phyloP scores from a whole-genome alignment of 2,797 vertebrate genomes.

The Myiotriccus ornatus region DNA sequence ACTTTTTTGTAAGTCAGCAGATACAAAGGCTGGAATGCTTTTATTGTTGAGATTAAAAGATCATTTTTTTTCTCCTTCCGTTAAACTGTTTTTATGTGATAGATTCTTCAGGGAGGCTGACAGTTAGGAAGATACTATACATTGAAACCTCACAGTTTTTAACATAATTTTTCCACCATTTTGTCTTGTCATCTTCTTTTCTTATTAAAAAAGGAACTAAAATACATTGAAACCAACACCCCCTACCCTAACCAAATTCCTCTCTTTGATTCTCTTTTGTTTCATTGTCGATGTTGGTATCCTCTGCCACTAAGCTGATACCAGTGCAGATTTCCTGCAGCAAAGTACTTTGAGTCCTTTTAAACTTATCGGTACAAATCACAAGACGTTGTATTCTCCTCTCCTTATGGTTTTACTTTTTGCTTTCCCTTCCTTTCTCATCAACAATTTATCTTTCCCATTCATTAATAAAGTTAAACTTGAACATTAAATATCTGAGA shows the following conservation, averaged over 20 bases:
- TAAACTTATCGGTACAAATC: not conserved
- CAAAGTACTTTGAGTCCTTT: not conserved
- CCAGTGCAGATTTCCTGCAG: not conserved
- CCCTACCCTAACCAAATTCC: rapidly evolving
- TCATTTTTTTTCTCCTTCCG: slow-evolving; percentile 52
- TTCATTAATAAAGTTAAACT: not conserved
- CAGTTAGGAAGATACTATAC: slow-evolving; percentile 56
- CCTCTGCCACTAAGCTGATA: not conserved
- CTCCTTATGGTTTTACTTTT: slow-evolving; percentile 7
- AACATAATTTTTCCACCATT: slow-evolving; percentile 52
- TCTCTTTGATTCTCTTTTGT: not conserved
- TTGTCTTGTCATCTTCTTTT: slow-evolving; percentile 31
- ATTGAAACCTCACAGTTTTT: slow-evolving; percentile 44
- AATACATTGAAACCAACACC: not conserved
- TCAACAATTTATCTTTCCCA: not conserved
- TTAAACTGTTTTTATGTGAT: slow-evolving; percentile 72
- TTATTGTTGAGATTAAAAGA: slow-evolving; percentile 82
- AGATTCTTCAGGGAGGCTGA: slow-evolving; percentile 62
- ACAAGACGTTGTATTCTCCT: not conserved
- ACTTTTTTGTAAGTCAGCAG: slow-evolving; percentile 81
- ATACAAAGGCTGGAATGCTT: slow-evolving; percentile 78
- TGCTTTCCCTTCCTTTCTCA: not conserved
- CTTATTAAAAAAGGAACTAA: not conserved
- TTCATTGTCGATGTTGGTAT: slow-evolving; percentile 25
- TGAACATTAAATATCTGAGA: not conserved